Base-by-base conservation (phyloP, 2,113 vertebrate species). In the Pungitius pungitius region DNA sequence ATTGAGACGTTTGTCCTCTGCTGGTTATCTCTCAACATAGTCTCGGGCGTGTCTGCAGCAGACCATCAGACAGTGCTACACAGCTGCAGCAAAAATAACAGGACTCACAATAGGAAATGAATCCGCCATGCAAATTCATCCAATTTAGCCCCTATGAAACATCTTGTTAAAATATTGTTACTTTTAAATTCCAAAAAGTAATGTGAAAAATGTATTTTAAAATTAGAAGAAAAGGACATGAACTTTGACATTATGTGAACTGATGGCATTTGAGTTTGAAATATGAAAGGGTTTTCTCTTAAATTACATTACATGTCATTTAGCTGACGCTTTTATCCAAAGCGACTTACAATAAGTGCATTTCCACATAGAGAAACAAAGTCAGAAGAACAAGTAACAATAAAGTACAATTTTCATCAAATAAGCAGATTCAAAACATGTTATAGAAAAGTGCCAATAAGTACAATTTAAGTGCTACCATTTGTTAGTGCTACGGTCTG, bases 1-100 rank as follows among this genome's bases (percentile, higher is more conserved):
- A 37, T 11, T 59, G 68, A 65, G 40, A 65, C 27, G 43, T 26
- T 42, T 54, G 71, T 71, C 66, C 64, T 74, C 47, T 40, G 3
- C 4, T 37, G 0, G 51, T 59, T 30, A 12, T 52, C 30, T 13
- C 17, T 69, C 30, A 56, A 13, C 70, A 15, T 43, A 47, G 4
- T 45, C 22, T 14, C 30, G 37, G 45, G 27, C 13, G 42, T 69
- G 68, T 43, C 7, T 40, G 6, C 9, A 24, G 24, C 26, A 37
- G 26, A 43, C 27, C 54, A 33, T 1, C 13, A 60, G 43, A 4
- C 20, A 13, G 33, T 27, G 13, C 24, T 6, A 27, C 3, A 43
- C 22, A 11, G 35, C n/a, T 17, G n/a, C 22, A 26, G 39, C 24
- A 22, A 37, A 60, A 6, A 57, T 20, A 10, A 20, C 17, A 11